phyloP scores from a whole-genome alignment of 37 sponge, comb jelly and placozoan species.

The Chondrosia reniformis region DNA sequence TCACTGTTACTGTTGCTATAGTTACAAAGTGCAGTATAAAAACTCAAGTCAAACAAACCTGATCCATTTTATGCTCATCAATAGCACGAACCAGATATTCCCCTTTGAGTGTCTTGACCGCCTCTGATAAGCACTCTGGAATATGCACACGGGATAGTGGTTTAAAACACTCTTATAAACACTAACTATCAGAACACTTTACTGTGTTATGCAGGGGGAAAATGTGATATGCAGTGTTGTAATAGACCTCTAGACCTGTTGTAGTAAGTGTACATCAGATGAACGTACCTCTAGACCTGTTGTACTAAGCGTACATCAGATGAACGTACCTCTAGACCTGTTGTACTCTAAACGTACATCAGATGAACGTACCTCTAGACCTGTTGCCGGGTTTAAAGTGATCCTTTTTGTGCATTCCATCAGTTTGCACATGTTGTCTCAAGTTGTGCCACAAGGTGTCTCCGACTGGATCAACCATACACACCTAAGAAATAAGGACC shows the following conservation, averaged over 20 bases:
- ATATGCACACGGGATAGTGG: neutral
- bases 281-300: no score
- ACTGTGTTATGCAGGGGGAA: no score
- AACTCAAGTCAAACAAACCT: neutral
- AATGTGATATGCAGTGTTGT: no score
- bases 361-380: slow-evolving; percentile 9
- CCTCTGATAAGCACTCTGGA: slow-evolving; percentile 80
- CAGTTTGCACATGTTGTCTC: slow-evolving; percentile 48
- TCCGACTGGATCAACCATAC: slow-evolving; percentile 71
- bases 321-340: no score
- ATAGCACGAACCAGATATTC: slow-evolving; percentile 86
- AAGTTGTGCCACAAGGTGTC: slow-evolving; percentile 82
- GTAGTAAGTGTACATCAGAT: no score
- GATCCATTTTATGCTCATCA: slow-evolving; percentile 84
- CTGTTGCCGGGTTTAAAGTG: slow-evolving; percentile 22
- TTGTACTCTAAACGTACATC: no score
- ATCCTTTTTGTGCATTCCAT: slow-evolving; percentile 77
- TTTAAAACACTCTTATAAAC: neutral
- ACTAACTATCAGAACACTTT: no score
- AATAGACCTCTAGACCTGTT: no score
- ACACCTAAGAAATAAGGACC: slow-evolving; percentile 42
- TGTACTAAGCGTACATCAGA: no score
- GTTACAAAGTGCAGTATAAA: neutral
- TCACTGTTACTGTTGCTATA: no score
- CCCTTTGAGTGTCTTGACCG: slow-evolving; percentile 86